Evolutionary conservation across 2,113 vertebrate species (phyloP), one percentile per base, ranked within the genome.

Genomic region (Phaethornis superciliosus): DNA sequence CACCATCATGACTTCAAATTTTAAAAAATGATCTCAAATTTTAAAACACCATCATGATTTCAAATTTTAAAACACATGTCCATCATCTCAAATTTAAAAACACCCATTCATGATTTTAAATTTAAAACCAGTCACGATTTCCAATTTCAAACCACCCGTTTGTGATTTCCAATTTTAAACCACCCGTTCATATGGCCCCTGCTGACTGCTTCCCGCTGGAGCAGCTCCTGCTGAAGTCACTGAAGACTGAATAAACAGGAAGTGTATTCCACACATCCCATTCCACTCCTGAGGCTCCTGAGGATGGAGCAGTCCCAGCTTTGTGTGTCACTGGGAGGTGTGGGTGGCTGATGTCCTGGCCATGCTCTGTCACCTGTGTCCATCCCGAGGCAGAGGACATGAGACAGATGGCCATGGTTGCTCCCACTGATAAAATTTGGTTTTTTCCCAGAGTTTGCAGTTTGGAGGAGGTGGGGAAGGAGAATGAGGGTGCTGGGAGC

Each of bases 231-330:
- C 76, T 49, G 7, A 15, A 44, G 87, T 28, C 28, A 54, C 24
- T 49, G 6, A 15, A 6, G 42, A 17, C 49, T 11, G 87, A 12
- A 11, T 59, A 79, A 95, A 93, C 92, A 96, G 95, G 95, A 88
- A 94, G 6, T 1, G 0, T 91, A 90, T 68, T 62, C 87, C 91
- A 89, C 85, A 52, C 60, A 56, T 83, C 79, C 91, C 87, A 0
- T 16, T 19, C 16, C 42, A 8, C 37, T 69, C 68, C 95, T 18
- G 81, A 2, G 0, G 23, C 51, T 20, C 46, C 37, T 1, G 33
- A 51, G 54, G 55, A 71, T 35, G 19, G 30, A 55, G 69, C n/a
- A 10, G 23, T 20, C 55, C 74, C 8, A 8, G 65, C 51, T 62
- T 58, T 0, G 3, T 0, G 6, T 23, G 80, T 1, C 40, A 1